Evolutionary conservation across 2,113 vertebrate species (phyloP), one percentile per base, ranked within the genome.

Genomic region (Scophthalmus maximus): DNA sequence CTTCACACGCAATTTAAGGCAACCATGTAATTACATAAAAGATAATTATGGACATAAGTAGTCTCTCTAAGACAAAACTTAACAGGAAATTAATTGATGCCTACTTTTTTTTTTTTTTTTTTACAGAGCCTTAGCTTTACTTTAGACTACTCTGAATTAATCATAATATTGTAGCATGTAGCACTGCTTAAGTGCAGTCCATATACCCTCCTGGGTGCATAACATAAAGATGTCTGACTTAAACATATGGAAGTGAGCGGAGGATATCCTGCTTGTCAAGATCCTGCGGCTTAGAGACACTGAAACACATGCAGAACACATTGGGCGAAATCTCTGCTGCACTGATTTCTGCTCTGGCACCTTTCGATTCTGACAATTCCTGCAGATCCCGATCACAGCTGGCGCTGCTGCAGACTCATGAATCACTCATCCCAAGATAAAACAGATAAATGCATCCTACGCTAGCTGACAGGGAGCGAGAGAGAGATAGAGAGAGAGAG

Each of bases 341-440:
- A 78, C 82, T 78, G 76, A 89, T 89, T 87, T 72, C 72, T 73
- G 68, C 75, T 78, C 47, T 32, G 56, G 67, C 17, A 51, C 56
- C 56, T 71, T n/a, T 68, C 74, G 57, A 73, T 61, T 84, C 78
- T 78, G 88, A 88, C 79, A 81, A 77, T 84, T 85, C 73, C 77
- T 63, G 69, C 76, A 85, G 85, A 93, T 91, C 68, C 62, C 44
- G 88, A 88, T 88, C 88, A 83, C 10, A 75, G 67, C 78, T 52
- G 56, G 68, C 52, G 20, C 72, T 67, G 60, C 76, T 55, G 61
- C 73, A 66, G 66, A 89, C 82, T 86, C 86, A 82, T 84, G 83
- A 91, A 91, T 90, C 83, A 90, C 85, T 88, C 92, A 88, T 68
- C 47, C 51, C 9, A 1, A 77, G 87, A 92, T 92, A 78, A 90